Evolutionary conservation across 2,113 vertebrate species (phyloP).

Genomic region (Potamarius usumacintae): DNA sequence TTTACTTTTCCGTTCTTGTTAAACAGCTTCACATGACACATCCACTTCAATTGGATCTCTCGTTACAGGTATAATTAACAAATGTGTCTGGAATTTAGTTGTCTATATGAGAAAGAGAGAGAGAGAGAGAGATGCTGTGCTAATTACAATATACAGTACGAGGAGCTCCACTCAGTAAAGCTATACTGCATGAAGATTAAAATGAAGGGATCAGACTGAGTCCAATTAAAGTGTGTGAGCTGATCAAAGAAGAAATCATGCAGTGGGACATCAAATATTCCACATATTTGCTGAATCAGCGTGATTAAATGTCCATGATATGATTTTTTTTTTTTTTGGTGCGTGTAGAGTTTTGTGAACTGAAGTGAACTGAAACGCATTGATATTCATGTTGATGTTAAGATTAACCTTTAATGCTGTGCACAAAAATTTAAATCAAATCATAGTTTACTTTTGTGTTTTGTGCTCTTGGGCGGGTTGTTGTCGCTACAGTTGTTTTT

Average conservation of each 20-base stretch:
- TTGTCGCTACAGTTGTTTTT: no score
- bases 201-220: neutral
- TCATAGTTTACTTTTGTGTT: neutral
- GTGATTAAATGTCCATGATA: neutral
- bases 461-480: neutral
- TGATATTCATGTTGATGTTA: neutral
- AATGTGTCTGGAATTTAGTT: neutral
- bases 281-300: neutral
- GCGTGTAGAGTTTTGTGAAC: neutral
- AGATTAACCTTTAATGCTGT: neutral
- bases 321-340: neutral
- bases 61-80: constrained; percentile 9
- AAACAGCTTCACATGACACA: neutral
- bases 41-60: neutral
- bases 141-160: neutral
- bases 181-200: neutral
- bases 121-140: neutral
- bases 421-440: neutral
- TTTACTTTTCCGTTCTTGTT: neutral
- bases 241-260: constrained; percentile 1
- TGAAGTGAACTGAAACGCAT: neutral
- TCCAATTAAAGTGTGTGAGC: constrained; percentile 3
- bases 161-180: neutral
- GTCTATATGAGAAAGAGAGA: no score
- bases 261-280: neutral